Conservation (phyloP, 2,113 vertebrate species). For the Aptenodytes forsteri region DNA sequence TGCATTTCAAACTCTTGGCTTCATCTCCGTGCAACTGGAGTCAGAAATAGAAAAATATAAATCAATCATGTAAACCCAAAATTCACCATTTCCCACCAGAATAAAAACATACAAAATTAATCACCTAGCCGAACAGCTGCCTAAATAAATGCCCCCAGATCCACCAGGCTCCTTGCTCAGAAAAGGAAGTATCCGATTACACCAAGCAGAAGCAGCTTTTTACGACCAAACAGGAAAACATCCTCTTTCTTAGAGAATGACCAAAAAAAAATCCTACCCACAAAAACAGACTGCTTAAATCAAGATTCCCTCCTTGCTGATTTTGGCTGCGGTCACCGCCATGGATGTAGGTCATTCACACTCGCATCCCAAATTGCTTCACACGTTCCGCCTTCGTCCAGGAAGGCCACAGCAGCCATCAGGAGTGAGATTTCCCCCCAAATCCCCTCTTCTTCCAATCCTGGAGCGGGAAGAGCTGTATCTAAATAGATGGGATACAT, state of each 20-base stretch:
- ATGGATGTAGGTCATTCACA: neutral
- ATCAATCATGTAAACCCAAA: neutral
- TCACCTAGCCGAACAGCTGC: neutral
- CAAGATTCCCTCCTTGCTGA: neutral
- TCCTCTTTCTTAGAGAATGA: neutral
- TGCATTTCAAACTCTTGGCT: neutral
- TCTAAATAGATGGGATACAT: no score
- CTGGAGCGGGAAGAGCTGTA: neutral
- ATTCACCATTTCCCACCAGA: conserved; percentile 7
- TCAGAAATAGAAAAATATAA: neutral
- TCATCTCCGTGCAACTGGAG: neutral
- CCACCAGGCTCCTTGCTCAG: neutral
- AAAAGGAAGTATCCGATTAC: conserved; percentile 26
- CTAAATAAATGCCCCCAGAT: conserved; percentile 21
- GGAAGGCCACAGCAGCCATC: neutral
- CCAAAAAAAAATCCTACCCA: neutral
- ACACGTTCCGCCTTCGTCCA: neutral
- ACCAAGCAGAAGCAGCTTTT: neutral
- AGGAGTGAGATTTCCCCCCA: accelerated
- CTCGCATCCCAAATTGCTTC: neutral
- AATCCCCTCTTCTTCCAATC: neutral
- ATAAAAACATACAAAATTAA: neutral
- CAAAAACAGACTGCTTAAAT: neutral
- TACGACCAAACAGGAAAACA: conserved; percentile 11
- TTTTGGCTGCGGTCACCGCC: neutral